These are phyloP conservation scores for Atlantisia rogersi DNA, from an alignment of 2,113 vertebrate species.

Conservation along the genomic window DNA sequence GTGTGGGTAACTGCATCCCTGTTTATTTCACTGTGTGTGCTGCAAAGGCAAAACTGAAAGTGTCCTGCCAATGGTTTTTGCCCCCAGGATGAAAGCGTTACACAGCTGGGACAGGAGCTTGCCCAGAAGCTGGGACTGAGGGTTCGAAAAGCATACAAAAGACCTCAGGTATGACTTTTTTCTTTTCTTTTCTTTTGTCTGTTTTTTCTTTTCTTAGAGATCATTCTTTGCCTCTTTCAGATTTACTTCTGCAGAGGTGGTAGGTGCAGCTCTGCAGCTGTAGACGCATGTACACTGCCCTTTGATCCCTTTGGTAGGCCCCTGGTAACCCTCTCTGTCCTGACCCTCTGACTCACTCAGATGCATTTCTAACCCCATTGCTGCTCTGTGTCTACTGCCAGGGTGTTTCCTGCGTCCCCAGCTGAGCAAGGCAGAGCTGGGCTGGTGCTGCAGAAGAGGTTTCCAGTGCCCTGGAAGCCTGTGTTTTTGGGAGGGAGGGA, in stretches of 20 bases:
- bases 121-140: constrained; percentile 85
- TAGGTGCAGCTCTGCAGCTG: not conserved
- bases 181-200: too few relatives aligned
- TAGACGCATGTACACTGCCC: not conserved
- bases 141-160: constrained; percentile 87
- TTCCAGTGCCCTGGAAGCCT: fast-evolving
- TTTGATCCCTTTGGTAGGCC: not conserved
- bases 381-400: not conserved
- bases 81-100: constrained; percentile 88
- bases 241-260: not conserved
- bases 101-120: constrained; percentile 89
- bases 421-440: not conserved
- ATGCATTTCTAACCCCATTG: not conserved
- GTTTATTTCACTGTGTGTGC: not conserved
- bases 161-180: constrained; percentile 79
- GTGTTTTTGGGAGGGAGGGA: not conserved
- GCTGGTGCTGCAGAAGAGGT: not conserved
- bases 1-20: not conserved
- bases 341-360: not conserved
- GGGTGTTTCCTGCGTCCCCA: not conserved
- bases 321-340: not conserved
- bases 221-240: not conserved
- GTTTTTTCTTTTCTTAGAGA: not conserved
- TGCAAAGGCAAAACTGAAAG: constrained; percentile 3
- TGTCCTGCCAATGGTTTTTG: not conserved